Evolutionary conservation across 92 coral and sea anemone genomes (phyloP), one percentile per base, ranked within the genome.

Genomic region (Desmophyllum pertusum): DNA sequence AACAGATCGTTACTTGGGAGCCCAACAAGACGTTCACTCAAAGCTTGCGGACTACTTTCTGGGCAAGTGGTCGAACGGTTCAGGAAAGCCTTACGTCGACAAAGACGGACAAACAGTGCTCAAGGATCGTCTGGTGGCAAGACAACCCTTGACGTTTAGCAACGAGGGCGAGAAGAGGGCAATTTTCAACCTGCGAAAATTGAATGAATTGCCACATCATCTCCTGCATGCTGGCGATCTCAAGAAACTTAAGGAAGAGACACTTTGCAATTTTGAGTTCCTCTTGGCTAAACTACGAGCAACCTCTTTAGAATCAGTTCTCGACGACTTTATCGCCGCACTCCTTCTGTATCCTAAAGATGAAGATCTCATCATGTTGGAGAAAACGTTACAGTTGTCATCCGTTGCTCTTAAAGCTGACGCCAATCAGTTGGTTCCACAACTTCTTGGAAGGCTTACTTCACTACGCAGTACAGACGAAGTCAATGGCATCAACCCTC

Each of bases 211-310:
- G 3, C 98, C 98, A 29, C 86, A 85, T 64, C 98, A 95, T 78
- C 91, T 95, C 8, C 45, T 88, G 42, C 85, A 78, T 72, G 90
- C 95, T 48, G 84, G 88, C 15, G 91, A 95, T 57, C 85, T 79
- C 51, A 73, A 88, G 72, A 88, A 66, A 15, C 83, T 90, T 10
- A 92, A 91, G 50, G 93, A 86, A 78, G 85, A 80, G 73, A 76
- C 93, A 67, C 81, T 95, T 73, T 94, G 92, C 78, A 93, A 94
- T 80, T 95, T 91, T 64, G 93, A 94, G 41, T 95, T 95, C 88
- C 88, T 95, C 27, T 79, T 95, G 78, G 92, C 98, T 48, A 95
- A 95, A 75, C 78, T 95, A n/a, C 83, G 98, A 77, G 93, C 93
- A 30, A 71, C 90, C 39, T 89, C 98, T 3, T 78, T 88, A 25